A percentile compares a stretch with the other conserved stretches of the same genome.
Conservation (phyloP, 2,797 vertebrate species). For the Sebastes jordani region DNA sequence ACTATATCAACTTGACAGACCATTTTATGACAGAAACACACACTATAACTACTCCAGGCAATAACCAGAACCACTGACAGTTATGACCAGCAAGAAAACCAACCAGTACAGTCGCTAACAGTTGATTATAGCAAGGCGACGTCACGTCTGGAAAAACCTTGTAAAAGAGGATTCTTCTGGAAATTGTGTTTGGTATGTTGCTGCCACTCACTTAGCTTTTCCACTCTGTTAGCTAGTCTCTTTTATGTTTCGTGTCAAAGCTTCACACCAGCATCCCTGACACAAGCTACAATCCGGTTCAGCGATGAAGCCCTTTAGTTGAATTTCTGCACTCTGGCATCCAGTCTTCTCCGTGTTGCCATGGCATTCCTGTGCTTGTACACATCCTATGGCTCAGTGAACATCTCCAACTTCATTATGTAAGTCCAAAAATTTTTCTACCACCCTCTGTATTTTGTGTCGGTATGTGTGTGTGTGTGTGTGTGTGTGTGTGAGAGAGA, state of each 20-base stretch:
- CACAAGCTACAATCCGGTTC: neutral
- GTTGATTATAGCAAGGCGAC: neutral
- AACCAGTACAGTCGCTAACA: neutral
- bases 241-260: neutral
- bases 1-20: no score
- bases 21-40: neutral
- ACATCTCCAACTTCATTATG: slow-evolving; percentile 33
- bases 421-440: slow-evolving; percentile 20
- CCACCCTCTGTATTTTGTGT: neutral
- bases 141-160: neutral
- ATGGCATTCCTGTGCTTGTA: slow-evolving; percentile 29
- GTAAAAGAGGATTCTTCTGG: neutral
- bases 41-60: neutral
- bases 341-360: slow-evolving; percentile 7
- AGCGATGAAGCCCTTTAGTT: neutral
- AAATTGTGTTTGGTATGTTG: neutral
- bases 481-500: neutral
- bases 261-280: neutral
- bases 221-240: neutral
- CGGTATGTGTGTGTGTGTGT: neutral
- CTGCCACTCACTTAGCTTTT: neutral
- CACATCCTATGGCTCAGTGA: slow-evolving; percentile 44
- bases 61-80: neutral
- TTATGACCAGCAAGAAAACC: neutral
- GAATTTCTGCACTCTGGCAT: neutral